Evolutionary conservation across 2,888 invertebrate genomes (phyloP), one percentile per base, ranked within the genome.

Genomic region (Drosophila multiciliata): DNA sequence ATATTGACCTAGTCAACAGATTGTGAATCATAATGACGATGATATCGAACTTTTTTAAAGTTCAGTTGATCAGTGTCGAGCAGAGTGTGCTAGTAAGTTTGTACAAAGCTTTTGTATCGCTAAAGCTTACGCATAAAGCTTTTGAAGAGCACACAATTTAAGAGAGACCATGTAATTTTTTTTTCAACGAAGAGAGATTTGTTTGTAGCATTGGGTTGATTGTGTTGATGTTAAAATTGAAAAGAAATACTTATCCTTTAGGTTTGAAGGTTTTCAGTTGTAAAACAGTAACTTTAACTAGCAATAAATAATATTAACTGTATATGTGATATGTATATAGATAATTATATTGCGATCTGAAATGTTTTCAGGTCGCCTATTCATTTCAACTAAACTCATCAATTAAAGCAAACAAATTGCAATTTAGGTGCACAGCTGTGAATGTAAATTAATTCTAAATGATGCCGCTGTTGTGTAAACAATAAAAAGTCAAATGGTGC

Each of bases 1-100:
- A 84, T 76, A 85, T 89, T 84, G 84, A 84, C 84, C 84, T 89
- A 84, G 88, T 87, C 84, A 87, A 87, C 79, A 79, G 65, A 71
- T 59, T 61, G 26, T 84, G 75, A 89, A 82, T 82, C 79, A 71
- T 66, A 35, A 64, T 62, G 54, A 49, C 70, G 74, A 50, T 55
- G 49, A 36, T 49, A 61, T 26, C 35, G 57, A 71, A 32, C 53
- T 66, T 59, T 45, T 64, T 36, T 40, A 40, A 68, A 74, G 74
- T 76, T 80, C 57, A 59, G 17, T 6, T 15, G 72, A 76, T 72
- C 77, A 17, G 20, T 15, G 17, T 7, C 17, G 2, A 9, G 17
- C 23, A 5, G n/a, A 45, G 58, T 38, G 54, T 17, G 42, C 3
- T n/a, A 32, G n/a, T 32, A 59, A 65, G 68, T 49, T 60, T 54